Evolutionary conservation across 2,113 vertebrate genomes (phyloP).

Genomic region (Phodopus roborovskii): DNA sequence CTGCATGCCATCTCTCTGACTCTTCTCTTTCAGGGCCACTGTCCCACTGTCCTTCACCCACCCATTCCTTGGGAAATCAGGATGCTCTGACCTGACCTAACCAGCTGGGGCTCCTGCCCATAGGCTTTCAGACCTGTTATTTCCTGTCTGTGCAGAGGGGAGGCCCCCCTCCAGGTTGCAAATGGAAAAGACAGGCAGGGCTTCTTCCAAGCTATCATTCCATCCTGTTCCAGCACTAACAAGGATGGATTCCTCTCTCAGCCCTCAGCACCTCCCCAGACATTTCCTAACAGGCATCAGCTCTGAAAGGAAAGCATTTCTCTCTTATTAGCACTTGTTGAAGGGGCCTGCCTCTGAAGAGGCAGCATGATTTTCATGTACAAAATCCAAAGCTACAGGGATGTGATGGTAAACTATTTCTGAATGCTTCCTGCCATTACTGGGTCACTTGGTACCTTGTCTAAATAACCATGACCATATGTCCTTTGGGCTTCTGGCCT

Average conservation of each 20-base stretch:
- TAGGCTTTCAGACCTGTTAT: constrained; percentile 13
- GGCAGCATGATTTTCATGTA: constrained; percentile 51
- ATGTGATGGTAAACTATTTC: constrained; percentile 50
- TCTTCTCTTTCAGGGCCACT: not conserved
- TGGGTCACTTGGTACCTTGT: constrained; percentile 59
- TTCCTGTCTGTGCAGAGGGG: not conserved
- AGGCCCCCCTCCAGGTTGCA: not conserved
- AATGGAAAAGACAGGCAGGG: constrained; percentile 1
- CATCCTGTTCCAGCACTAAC: not conserved
- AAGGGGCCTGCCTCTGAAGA: not conserved
- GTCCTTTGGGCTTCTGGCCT: constrained; percentile 19
- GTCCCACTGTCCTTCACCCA: not conserved
- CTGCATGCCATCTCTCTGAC: not conserved
- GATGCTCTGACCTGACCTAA: not conserved
- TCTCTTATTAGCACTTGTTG: constrained; percentile 44
- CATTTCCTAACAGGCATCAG: not conserved
- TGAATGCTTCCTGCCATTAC: constrained; percentile 61
- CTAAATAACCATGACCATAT: constrained; percentile 60
- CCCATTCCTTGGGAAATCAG: not conserved
- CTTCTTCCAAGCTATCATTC: not conserved
- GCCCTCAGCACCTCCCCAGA: not conserved
- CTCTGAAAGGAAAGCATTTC: constrained; percentile 13
- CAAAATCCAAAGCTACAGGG: constrained; percentile 42
- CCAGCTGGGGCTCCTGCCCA: not conserved
- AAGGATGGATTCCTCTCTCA: accelerated